Evolutionary conservation across 92 coral and sea anemone genomes (phyloP), one percentile per base, ranked within the genome.

Genomic region (Epizoanthus illoricatus): DNA sequence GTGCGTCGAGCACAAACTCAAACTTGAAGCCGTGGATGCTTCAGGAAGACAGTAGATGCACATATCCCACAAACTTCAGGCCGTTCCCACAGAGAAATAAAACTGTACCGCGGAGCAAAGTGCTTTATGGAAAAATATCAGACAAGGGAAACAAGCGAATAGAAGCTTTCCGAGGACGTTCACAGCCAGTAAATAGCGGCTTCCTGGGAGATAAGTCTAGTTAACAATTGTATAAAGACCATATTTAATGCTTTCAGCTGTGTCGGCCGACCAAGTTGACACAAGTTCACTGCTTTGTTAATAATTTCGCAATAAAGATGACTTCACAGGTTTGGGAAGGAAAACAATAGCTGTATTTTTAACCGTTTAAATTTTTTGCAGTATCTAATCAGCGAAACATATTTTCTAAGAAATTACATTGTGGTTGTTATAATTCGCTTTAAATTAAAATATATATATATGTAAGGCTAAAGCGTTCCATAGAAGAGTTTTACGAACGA

Each of bases 11-110:
- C 45, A 13, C 64, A 17, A 73, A 70, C 45, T 88, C 86, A 16
- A 76, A 68, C 40, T 39, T 84, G 43, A 92, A 94, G 60, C 79
- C 98, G 1, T 89, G 98, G 92, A 79, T 96, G 66, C 58, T 94
- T 61, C 90, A 93, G 75, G 97, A 94, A 61, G 99, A 96, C 83
- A 89, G 88, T 74, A 84, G 91, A 63, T 96, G 93, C 49, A 89
- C 87, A 2, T 96, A 96, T 75, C 99, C 99, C 42, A 81, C 88
- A 16, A 93, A 96, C 68, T 96, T 96, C 65, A 88, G 81, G 28
- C 99, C 99, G 5, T 96, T 96, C 59, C 98, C 99, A 15, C 98
- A 92, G 80, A 81, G 94, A 43, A 90, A 86, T 78, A 91, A 90
- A 74, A 84, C 81, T 47, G 86, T 90, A 0, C 84, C 80, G 13